These are phyloP conservation scores for Musca vetustissima DNA, from an alignment of 1,140 invertebrate species.

Conservation along the genomic window DNA sequence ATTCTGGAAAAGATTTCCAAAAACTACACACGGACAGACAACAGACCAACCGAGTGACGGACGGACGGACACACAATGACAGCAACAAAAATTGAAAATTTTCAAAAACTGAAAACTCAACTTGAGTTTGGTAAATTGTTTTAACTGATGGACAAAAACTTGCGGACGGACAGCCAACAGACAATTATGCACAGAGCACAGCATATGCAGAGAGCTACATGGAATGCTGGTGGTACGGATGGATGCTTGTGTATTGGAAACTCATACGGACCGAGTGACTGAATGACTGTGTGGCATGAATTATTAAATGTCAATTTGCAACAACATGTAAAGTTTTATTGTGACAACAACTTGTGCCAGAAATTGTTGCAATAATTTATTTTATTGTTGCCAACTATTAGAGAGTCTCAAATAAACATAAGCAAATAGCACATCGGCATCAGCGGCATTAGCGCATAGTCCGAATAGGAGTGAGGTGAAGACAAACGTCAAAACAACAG, in stretches of 20 bases:
- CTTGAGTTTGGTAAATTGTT: constrained; percentile 1
- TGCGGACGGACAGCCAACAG: background rate
- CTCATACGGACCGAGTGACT: background rate
- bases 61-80: background rate
- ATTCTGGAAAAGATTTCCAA: too few relatives aligned
- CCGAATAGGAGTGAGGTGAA: too few relatives aligned
- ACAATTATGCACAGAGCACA: background rate
- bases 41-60: too few relatives aligned
- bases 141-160: background rate
- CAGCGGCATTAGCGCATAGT: background rate
- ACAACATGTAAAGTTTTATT: constrained; percentile 22
- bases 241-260: constrained; percentile 7
- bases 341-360: constrained; percentile 17
- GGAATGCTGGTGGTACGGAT: too few relatives aligned
- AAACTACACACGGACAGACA: too few relatives aligned
- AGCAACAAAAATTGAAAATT: constrained; percentile 6
- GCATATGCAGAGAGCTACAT: background rate
- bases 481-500: too few relatives aligned
- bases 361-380: constrained; percentile 25
- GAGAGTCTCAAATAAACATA: constrained; percentile 21
- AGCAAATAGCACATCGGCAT: constrained; percentile 3
- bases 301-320: constrained; percentile 24
- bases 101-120: constrained; percentile 5
- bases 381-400: constrained; percentile 23
- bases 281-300: constrained; percentile 10